Percentiles rank a stretch among this genome's conserved stretches.
These are phyloP conservation scores for Ommatoiulus sabulosus DNA, from an alignment of 2,888 invertebrate genomes.

Conservation along the genomic window DNA sequence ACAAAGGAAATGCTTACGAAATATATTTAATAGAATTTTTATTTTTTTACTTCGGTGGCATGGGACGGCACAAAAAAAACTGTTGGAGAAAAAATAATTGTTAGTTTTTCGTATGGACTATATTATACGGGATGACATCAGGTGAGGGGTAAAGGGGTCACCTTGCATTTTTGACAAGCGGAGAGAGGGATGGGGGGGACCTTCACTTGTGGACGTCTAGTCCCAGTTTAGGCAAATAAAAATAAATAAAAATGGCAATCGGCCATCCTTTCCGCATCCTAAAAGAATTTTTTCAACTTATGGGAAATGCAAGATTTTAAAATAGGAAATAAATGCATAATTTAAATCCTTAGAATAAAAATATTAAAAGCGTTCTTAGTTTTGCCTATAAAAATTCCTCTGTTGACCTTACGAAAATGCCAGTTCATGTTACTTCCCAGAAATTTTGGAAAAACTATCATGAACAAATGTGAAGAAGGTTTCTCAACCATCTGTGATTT, in stretches of 20 bases:
- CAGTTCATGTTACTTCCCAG: no score
- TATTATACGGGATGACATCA: constrained; percentile 11
- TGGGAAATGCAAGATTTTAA: no score
- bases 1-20: not conserved
- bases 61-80: constrained; percentile 52
- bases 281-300: not conserved
- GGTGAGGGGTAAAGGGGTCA: not conserved
- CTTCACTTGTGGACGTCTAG: not conserved
- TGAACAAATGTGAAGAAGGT: no score
- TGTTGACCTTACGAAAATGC: no score
- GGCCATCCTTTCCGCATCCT: not conserved
- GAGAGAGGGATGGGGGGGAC: not conserved
- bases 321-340: no score
- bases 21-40: constrained; percentile 23
- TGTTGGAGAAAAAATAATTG: constrained; percentile 49
- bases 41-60: constrained; percentile 41
- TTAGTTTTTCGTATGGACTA: constrained; percentile 41
- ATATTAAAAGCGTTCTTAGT: no score
- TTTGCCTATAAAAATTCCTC: no score
- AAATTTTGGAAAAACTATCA: no score
- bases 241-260: constrained; percentile 27
- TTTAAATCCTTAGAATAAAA: no score
- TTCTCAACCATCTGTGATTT: no score
- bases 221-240: not conserved
- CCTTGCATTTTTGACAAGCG: not conserved